Evolutionary conservation across 2,888 invertebrate genomes (phyloP), one percentile per base, ranked within the genome.

Genomic region (Orchesella flavescens): DNA sequence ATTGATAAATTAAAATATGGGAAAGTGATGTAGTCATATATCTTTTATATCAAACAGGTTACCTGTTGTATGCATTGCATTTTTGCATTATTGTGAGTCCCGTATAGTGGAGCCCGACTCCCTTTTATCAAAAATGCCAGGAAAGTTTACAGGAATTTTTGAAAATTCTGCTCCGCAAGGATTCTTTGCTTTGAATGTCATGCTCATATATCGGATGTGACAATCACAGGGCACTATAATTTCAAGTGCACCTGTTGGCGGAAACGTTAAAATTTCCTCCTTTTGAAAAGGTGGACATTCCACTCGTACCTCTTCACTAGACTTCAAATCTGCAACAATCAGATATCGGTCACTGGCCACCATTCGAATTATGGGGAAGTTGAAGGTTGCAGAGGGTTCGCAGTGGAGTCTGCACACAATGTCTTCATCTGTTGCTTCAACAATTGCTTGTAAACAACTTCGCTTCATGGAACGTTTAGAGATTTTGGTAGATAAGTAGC

Each of bases 121-220:
- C 2, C 81, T 74, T n/a, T 23, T 69, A 17, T 81, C 81, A 69
- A 43, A 81, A 74, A 57, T 46, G 23, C 75, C 76, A 13, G 82
- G 76, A 46, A 82, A 82, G 34, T 71, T 34, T 44, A 82, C 71
- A 7, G 82, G 57, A 24, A 82, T 66, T 63, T 76, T 82, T 13
- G 82, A 82, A 76, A 82, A 82, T 43, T 82, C 82, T 53, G 82
- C 61, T 9, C 82, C 82, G 46, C 82, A 82, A 17, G 82, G 82
- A 0, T 13, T 13, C 7, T 49, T 49, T 13, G 83, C 49, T 34
- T 66, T 75, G 57, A 82, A 82, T 0, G 23, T 44, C 2, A 46
- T 4, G 12, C 23, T 49, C 17, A 34, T 17, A 17, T 65, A 76
- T 17, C 82, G 65, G 19, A 82, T 68, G 10, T 82, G 82, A 57